phyloP scores from a whole-genome alignment of 2,888 invertebrate species.

The Trichacis sp. region DNA sequence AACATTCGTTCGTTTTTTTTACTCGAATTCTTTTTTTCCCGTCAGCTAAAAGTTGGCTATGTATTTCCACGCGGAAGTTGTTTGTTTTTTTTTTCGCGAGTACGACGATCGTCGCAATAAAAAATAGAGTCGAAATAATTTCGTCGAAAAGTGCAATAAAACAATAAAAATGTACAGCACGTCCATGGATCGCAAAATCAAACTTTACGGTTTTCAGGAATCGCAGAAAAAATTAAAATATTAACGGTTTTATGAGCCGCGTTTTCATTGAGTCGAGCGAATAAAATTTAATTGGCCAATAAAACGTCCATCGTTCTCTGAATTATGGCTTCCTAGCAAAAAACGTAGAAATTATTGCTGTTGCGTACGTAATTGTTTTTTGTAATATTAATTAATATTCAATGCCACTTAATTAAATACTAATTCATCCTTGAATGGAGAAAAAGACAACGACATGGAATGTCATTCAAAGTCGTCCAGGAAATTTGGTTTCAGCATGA shows the following conservation, averaged over 20 bases:
- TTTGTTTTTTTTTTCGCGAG: not conserved
- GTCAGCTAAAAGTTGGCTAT: no score
- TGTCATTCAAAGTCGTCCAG: no score
- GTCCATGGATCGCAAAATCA: not conserved
- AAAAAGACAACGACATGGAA: no score
- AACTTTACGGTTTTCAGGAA: conserved; percentile 1
- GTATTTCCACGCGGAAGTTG: no score
- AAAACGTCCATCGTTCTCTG: not conserved
- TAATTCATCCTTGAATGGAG: no score
- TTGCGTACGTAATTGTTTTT: conserved; percentile 18
- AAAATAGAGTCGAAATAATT: not conserved
- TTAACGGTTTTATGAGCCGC: not conserved
- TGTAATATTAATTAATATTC: not conserved
- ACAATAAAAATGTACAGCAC: not conserved
- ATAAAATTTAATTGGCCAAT: conserved; percentile 1
- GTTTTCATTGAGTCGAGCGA: not conserved
- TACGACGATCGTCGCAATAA: not conserved
- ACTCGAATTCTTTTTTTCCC: not conserved
- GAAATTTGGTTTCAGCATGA: no score
- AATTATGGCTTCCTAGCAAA: not conserved
- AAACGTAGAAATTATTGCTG: conserved; percentile 6
- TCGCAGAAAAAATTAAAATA: not conserved
- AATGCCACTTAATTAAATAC: not conserved
- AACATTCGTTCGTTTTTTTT: not conserved
- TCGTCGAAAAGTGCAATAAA: not conserved